Percentiles rank a stretch among this genome's conserved stretches.
Conservation (phyloP, 64 coral and sea anemone genomes). For the Stylophora pistillata region DNA sequence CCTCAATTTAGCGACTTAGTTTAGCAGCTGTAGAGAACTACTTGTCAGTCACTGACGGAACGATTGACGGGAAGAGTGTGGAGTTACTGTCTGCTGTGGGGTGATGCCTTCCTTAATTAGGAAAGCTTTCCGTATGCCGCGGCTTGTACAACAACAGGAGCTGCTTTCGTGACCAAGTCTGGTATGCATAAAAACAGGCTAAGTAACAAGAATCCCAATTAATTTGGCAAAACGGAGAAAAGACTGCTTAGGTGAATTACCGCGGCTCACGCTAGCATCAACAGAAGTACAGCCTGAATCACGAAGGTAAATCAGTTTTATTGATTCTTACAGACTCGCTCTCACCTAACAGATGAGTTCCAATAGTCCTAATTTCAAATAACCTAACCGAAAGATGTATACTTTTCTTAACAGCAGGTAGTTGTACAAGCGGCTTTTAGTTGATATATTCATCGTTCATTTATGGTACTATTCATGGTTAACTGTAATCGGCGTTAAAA, state of each 20-base stretch:
- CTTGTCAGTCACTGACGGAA: background rate
- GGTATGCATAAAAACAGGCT: background rate
- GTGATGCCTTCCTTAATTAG: constrained; percentile 4
- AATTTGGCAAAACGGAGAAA: background rate
- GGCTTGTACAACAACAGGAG: background rate
- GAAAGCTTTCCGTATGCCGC: background rate
- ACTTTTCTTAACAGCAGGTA: too few relatives aligned
- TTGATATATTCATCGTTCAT: too few relatives aligned
- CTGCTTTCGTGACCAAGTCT: background rate
- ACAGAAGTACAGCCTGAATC: background rate
- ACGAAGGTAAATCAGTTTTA: background rate
- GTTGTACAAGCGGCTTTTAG: too few relatives aligned
- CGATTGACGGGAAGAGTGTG: background rate
- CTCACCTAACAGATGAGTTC: constrained; percentile 8
- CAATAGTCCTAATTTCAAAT: background rate
- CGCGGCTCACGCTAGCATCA: background rate
- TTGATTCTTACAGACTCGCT: too few relatives aligned
- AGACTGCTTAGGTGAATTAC: background rate
- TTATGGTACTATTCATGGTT: too few relatives aligned
- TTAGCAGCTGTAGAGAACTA: background rate
- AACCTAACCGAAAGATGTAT: background rate
- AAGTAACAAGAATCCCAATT: background rate
- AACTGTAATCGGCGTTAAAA: too few relatives aligned
- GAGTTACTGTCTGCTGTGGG: background rate
- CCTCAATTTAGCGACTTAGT: background rate